phyloP scores from a whole-genome alignment of 2,113 vertebrate species.

The Catharus fuscescens region DNA sequence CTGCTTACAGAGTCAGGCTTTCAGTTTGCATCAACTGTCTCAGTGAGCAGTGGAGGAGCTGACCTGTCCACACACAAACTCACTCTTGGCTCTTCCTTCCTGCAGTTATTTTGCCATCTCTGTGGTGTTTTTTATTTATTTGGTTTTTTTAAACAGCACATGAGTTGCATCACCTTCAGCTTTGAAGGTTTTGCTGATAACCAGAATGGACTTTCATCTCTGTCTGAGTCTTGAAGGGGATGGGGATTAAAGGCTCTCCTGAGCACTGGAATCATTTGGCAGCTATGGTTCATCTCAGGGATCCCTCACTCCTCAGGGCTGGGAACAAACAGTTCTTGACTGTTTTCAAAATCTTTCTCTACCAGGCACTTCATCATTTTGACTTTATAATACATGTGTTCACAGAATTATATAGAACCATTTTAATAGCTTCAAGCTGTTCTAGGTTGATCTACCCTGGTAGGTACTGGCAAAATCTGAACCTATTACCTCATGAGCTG shows the following conservation, averaged over 20 bases:
- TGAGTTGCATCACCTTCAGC: slow-evolving; percentile 6
- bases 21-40: neutral
- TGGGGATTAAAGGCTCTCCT: slow-evolving; percentile 10
- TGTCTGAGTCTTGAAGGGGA: neutral
- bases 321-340: slow-evolving; percentile 54
- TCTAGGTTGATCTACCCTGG: neutral
- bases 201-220: neutral
- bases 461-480: slow-evolving; percentile 39
- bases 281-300: neutral
- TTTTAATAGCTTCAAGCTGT: slow-evolving; percentile 59
- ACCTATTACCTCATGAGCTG: neutral
- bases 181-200: slow-evolving; percentile 42
- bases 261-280: slow-evolving; percentile 14
- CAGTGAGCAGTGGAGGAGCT: neutral
- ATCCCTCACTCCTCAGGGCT: neutral
- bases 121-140: neutral
- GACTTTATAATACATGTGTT: neutral
- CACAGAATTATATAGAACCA: neutral
- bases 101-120: slow-evolving; percentile 51
- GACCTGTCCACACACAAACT: neutral
- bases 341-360: slow-evolving; percentile 56
- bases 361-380: slow-evolving; percentile 16
- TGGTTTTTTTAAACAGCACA: neutral
- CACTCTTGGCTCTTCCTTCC: neutral
- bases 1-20: neutral